Conservation (phyloP, 37 sponge, comb jelly and placozoan genomes). For the Corticium candelabrum region DNA sequence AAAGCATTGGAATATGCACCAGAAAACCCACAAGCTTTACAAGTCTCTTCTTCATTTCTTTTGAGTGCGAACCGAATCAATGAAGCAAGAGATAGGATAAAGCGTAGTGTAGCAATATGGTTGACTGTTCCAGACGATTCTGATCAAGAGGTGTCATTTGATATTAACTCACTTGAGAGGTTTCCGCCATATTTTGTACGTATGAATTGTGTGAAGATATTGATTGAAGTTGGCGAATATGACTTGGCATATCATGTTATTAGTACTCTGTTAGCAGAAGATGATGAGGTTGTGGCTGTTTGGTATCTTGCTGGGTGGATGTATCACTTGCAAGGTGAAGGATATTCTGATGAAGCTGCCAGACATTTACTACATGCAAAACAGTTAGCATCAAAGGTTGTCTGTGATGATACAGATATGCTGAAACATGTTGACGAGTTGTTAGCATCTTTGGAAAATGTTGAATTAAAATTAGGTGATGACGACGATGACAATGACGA, state of each 20-base stretch:
- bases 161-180: background rate
- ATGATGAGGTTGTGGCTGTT: conserved; percentile 72
- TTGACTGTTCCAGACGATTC: conserved; percentile 10
- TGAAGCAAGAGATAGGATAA: conserved; percentile 33
- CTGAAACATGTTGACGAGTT: background rate
- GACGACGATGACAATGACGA: background rate
- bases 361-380: background rate
- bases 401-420: background rate
- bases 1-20: conserved; percentile 42
- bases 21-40: conserved; percentile 60
- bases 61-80: conserved; percentile 35
- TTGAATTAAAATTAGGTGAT: background rate
- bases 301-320: conserved; percentile 83
- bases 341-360: conserved; percentile 9
- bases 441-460: background rate
- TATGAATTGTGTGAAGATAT: conserved; percentile 41
- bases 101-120: conserved; percentile 47
- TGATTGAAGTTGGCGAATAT: conserved; percentile 51
- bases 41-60: conserved; percentile 43
- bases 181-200: conserved; percentile 40
- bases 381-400: background rate
- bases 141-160: background rate
- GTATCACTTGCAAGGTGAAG: conserved; percentile 28
- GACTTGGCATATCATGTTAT: conserved; percentile 55
- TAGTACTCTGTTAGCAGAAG: conserved; percentile 45